A percentile compares a stretch with the other conserved stretches of the same genome.
Evolutionary conservation across 2,888 invertebrate species (phyloP).

Genomic region (Acanthosepion esculentum): DNA sequence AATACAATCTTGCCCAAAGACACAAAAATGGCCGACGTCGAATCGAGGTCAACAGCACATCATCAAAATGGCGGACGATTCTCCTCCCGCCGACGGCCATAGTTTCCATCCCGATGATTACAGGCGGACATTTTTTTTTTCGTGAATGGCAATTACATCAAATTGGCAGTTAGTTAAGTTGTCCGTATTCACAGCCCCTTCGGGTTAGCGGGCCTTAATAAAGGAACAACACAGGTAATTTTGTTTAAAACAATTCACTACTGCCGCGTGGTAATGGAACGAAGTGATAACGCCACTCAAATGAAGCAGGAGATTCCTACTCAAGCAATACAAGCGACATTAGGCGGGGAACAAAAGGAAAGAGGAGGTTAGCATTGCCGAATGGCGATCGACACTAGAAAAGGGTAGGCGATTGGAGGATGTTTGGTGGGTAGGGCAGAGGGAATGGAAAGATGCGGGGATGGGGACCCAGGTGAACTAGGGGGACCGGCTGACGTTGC

Average conservation of each 20-base stretch:
- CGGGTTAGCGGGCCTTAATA: conserved; percentile 22
- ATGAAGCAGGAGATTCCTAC: conserved; percentile 33
- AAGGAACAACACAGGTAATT: conserved; percentile 33
- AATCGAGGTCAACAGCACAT: neutral
- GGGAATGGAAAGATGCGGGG: neutral
- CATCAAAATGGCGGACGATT: conserved; percentile 21
- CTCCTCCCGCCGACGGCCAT: neutral
- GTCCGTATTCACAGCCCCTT: conserved; percentile 33
- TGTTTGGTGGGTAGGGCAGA: neutral
- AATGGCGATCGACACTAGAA: neutral
- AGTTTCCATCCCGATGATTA: conserved; percentile 3
- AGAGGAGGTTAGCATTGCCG: neutral
- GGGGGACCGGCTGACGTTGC: neutral
- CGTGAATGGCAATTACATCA: conserved; percentile 33
- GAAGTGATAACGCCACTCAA: neutral
- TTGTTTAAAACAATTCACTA: conserved; percentile 20
- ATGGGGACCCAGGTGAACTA: conserved; percentile 33
- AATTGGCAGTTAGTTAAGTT: conserved; percentile 33
- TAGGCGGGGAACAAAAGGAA: neutral
- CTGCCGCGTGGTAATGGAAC: neutral
- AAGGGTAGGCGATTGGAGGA: neutral
- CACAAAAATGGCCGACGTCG: neutral
- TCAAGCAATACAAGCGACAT: conserved; percentile 20
- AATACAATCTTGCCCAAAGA: conserved; percentile 13
- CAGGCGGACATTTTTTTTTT: neutral